Evolutionary conservation across 2,888 invertebrate species (phyloP).

Genomic region (Drosophila prostipennis): DNA sequence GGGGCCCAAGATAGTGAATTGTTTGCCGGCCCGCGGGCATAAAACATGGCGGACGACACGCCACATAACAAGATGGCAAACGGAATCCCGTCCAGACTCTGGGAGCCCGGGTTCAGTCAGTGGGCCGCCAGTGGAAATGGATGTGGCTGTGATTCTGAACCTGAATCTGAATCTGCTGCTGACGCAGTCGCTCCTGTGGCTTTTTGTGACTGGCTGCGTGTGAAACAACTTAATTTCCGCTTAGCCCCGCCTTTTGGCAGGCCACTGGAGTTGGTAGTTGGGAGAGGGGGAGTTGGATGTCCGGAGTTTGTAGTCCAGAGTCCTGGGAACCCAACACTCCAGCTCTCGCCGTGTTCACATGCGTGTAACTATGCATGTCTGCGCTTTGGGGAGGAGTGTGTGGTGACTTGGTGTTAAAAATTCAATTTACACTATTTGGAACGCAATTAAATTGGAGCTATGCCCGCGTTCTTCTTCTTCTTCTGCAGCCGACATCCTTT

Average conservation of each 20-base stretch:
- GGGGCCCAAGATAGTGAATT: conserved; percentile 40
- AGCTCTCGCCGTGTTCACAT: conserved; percentile 50
- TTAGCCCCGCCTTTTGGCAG: conserved; percentile 31
- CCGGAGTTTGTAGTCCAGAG: background rate
- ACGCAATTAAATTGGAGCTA: conserved; percentile 64
- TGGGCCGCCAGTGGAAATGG: conserved; percentile 5
- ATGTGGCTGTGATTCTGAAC: conserved; percentile 25
- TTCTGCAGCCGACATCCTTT: conserved; percentile 6
- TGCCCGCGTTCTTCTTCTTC: conserved; percentile 6
- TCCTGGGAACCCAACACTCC: background rate
- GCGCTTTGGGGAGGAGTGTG: conserved; percentile 15
- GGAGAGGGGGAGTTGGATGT: background rate
- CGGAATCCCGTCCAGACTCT: conserved; percentile 16
- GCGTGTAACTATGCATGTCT: conserved; percentile 67
- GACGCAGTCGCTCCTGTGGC: conserved; percentile 34
- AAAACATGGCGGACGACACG: conserved; percentile 52
- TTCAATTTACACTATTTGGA: conserved; percentile 75
- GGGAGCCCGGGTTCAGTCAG: conserved; percentile 17
- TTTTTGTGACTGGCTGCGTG: conserved; percentile 48
- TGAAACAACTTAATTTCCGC: conserved; percentile 66
- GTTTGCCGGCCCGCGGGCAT: conserved; percentile 37
- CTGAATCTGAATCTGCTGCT: conserved; percentile 28
- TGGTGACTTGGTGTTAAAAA: conserved; percentile 61
- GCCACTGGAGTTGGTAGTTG: conserved; percentile 5
- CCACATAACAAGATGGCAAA: conserved; percentile 53